Conservation (phyloP, 2,113 vertebrate species). For the Xenopus tropicalis region UCB_Xtro_10.0 CM004448.2:111801501-111802000, state of each 20-base stretch:
- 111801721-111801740: constrained; percentile 86
- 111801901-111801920: background rate
- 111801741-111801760: constrained; percentile 93
- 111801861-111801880: constrained; percentile 78
- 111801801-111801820: constrained; percentile 81
- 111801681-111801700: constrained; percentile 86
- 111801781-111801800: constrained; percentile 74
- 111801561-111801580: constrained; percentile 13
- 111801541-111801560: constrained; percentile 50
- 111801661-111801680: constrained; percentile 87
- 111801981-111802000: too few relatives aligned
- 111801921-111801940: too few relatives aligned
- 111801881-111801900: background rate
- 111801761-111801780: constrained; percentile 89
- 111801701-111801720: constrained; percentile 76
- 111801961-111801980: too few relatives aligned
- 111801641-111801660: constrained; percentile 85
- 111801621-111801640: constrained; percentile 50
- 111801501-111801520: constrained; percentile 57
- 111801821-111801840: constrained; percentile 95
- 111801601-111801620: constrained; percentile 50
- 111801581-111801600: constrained; percentile 57
- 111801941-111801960: too few relatives aligned
- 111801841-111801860: constrained; percentile 82
- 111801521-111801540: constrained; percentile 58